Evolutionary conservation across 2,888 invertebrate genomes (phyloP).

Genomic region (Tenthredo livida): DNA sequence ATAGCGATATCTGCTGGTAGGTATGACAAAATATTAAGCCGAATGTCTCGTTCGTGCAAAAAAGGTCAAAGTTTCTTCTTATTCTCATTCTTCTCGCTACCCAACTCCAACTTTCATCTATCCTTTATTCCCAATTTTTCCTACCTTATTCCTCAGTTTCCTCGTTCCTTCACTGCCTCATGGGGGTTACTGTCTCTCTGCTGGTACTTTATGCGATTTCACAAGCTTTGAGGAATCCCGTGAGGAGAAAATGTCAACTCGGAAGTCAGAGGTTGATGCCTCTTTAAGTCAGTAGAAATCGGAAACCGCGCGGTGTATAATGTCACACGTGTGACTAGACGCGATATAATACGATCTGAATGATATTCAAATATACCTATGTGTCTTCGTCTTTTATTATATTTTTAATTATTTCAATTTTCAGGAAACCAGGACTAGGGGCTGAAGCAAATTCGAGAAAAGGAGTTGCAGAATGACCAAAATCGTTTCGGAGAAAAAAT

Average conservation of each 20-base stretch:
- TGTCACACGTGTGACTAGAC: neutral
- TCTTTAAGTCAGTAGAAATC: constrained; percentile 21
- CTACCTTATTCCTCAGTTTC: neutral
- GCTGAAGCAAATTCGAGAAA: neutral
- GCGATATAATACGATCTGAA: neutral
- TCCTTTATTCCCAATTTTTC: neutral
- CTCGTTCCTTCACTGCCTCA: neutral
- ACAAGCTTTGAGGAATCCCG: neutral
- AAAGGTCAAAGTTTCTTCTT: neutral
- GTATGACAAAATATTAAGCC: neutral
- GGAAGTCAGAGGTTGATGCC: constrained; percentile 30
- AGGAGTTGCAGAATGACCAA: neutral
- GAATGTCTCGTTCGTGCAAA: neutral
- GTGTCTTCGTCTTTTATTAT: neutral
- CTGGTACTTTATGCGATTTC: constrained; percentile 29
- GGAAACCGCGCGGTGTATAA: neutral
- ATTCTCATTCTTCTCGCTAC: neutral
- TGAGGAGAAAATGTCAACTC: constrained; percentile 19
- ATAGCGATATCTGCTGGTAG: neutral
- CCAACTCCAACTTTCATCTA: neutral
- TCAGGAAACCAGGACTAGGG: neutral
- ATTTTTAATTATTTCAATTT: neutral
- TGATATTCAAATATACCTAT: neutral
- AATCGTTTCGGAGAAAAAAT: neutral
- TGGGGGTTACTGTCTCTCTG: constrained; percentile 10